Evolutionary conservation across 2,888 invertebrate species (phyloP), one percentile per base, ranked within the genome.

Genomic region (Anodontia alba): DNA sequence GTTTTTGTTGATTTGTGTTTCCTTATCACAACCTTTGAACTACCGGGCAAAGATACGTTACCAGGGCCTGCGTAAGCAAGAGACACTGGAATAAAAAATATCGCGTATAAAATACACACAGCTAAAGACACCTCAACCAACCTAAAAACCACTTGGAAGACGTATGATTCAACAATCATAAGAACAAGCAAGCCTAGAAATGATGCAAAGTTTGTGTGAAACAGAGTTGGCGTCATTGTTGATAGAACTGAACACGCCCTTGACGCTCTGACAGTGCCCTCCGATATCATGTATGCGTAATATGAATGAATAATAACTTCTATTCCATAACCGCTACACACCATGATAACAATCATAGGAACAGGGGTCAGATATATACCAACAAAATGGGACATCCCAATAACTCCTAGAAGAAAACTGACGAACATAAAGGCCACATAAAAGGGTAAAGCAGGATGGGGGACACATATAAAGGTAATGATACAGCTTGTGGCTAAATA

Each of bases 341-440:
- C 36, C 51, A 79, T 79, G 36, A 76, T 43, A 29, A 73, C 38
- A 23, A 82, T 78, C 71, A 73, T 76, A 0, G 82, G 51, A 12
- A 82, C 82, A 5, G 79, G 76, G 33, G 78, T 79, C 1, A 82
- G 46, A 33, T 73, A 73, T 12, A 82, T 72, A 29, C 82, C 82
- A 7, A 73, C 57, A 20, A 76, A 73, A 26, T 68, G 71, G 10
- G 79, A 73, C 3, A 76, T 38, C 10, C 76, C 82, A 20, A 79
- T 69, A 17, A 78, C 54, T 0, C 78, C 73, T 15, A 72, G 72
- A 3, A 71, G 62, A 46, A 73, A 42, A 7, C 23, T 54, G 2
- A 54, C 54, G 15, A 54, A 54, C 54, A 54, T 54, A 7, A 15
- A 1, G 26, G 54, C 54, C 54, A 54, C 23, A 26, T 54, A 26